These are phyloP conservation scores for Thyatira batis DNA, from an alignment of 2,888 invertebrate species.

Conservation along the genomic window DNA sequence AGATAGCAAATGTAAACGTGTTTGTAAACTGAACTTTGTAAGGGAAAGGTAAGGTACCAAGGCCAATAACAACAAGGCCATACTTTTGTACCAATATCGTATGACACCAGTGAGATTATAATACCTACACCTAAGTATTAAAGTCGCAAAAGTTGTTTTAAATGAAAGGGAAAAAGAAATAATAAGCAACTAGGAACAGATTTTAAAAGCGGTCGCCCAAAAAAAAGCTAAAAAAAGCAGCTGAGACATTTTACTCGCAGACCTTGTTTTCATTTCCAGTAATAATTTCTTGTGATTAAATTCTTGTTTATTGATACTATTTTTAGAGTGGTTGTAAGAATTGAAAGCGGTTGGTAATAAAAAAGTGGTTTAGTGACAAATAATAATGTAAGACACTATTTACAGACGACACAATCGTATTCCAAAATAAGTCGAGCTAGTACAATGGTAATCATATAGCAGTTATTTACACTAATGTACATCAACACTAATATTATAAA, in stretches of 20 bases:
- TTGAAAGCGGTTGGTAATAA: too few species aligned
- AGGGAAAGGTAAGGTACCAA: slow-evolving; percentile 25
- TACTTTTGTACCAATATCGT: slow-evolving; percentile 5
- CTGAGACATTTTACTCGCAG: neutral
- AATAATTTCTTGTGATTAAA: neutral
- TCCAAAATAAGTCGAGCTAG: too few species aligned
- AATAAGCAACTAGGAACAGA: neutral
- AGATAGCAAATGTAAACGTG: slow-evolving; percentile 22
- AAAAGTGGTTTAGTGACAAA: too few species aligned
- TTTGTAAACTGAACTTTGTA: slow-evolving; percentile 24
- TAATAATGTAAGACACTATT: too few species aligned
- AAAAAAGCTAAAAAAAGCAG: neutral
- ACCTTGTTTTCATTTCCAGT: neutral
- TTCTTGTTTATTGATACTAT: neutral
- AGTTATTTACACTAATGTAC: too few species aligned
- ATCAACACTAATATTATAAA: too few species aligned
- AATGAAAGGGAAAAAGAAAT: neutral
- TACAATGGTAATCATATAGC: too few species aligned
- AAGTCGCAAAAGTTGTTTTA: neutral
- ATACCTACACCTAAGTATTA: neutral
- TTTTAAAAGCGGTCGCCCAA: neutral
- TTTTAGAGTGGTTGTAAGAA: neutral
- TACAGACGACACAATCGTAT: too few species aligned
- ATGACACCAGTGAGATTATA: neutral
- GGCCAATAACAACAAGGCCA: slow-evolving; percentile 15